A percentile compares a stretch with the other conserved stretches of the same genome.
Evolutionary conservation across 2,113 vertebrate species (phyloP).

Genomic region (Dasyornis broadbenti): DNA sequence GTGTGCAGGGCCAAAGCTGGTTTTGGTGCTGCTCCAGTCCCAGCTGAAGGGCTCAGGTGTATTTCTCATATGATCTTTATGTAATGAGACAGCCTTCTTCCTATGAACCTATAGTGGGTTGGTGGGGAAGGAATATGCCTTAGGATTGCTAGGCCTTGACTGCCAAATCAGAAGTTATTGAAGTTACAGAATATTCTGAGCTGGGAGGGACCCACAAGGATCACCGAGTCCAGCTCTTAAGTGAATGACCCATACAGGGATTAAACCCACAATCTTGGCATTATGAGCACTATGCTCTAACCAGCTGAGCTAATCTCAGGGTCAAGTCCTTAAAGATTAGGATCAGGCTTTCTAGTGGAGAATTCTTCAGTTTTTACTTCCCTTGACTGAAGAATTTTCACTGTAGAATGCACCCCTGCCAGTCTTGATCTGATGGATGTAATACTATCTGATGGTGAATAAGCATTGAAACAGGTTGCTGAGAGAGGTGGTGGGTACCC

Average conservation of each 20-base stretch:
- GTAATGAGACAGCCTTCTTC: background rate
- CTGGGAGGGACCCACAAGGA: background rate
- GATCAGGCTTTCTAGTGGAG: background rate
- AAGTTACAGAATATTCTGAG: background rate
- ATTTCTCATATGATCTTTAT: background rate
- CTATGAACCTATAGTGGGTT: background rate
- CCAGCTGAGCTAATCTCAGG: background rate
- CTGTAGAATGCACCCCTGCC: background rate
- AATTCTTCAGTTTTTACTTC: background rate
- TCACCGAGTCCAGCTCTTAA: background rate
- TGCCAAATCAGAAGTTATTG: background rate
- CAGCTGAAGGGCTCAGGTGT: background rate
- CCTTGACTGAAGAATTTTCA: background rate
- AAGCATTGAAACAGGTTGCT: background rate
- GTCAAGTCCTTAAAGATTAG: background rate
- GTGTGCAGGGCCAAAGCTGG: rapidly evolving
- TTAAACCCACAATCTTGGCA: background rate
- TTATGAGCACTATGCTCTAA: background rate
- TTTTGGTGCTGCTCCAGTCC: background rate
- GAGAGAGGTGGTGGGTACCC: background rate
- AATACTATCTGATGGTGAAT: background rate
- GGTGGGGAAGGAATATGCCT: background rate
- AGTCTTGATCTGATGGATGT: background rate
- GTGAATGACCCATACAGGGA: background rate
- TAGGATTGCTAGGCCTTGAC: background rate